Conservation (phyloP, 2,797 vertebrate species). For the Bradypodion pumilum region DNA sequence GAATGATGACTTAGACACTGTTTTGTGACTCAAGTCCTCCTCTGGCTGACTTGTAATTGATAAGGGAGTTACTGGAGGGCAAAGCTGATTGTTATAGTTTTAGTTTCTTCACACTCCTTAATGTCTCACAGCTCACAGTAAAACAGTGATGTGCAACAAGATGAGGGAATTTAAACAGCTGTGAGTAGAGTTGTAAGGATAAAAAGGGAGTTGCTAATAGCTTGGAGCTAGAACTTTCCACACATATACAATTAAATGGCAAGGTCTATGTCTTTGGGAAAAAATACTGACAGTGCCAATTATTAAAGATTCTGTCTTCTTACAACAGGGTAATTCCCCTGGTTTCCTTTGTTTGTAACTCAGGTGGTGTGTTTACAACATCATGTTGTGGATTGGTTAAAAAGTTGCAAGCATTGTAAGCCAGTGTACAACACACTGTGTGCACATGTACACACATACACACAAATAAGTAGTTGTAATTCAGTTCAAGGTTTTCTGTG, state of each 20-base stretch:
- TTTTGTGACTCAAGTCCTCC: constrained; percentile 1
- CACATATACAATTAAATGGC: not conserved
- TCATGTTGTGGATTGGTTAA: too few species aligned
- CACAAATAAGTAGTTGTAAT: not conserved
- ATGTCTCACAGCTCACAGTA: not conserved
- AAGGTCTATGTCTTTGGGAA: not conserved
- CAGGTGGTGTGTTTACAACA: too few species aligned
- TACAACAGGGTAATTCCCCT: not conserved
- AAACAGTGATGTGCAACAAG: not conserved
- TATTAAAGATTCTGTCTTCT: not conserved
- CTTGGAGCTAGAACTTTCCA: not conserved
- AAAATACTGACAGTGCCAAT: too few species aligned
- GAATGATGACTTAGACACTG: not conserved
- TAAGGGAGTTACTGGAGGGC: not conserved
- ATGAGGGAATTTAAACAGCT: not conserved
- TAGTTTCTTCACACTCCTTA: not conserved
- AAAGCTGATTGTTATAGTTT: not conserved
- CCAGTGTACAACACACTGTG: not conserved
- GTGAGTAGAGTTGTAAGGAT: not conserved
- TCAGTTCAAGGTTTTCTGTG: not conserved
- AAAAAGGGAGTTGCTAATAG: not conserved
- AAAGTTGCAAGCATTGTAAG: too few species aligned
- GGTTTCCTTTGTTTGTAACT: not conserved
- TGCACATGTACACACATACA: too few species aligned
- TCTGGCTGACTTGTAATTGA: not conserved